Base-by-base conservation (phyloP, 92 coral and sea anemone species). In the Hydrozoanthus gracilis region DNA sequence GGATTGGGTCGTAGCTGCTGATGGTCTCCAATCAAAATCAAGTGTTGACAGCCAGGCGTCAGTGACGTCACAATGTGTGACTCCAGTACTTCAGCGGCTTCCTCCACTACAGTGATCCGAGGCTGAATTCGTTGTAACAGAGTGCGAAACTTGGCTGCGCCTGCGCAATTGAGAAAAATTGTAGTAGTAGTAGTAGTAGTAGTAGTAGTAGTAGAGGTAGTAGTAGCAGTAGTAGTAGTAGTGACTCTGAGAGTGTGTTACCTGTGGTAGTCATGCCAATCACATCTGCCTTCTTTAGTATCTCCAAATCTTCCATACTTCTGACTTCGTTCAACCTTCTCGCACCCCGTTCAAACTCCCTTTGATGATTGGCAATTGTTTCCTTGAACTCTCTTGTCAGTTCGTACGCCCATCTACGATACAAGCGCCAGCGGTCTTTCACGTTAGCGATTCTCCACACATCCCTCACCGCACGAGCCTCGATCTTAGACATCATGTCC, bases 191-290 rank as follows among this genome's bases (percentile, higher is more conserved):
- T 4, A 54, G 8, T 54, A 54, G 60, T 27, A 27, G 39, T 27
- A 27, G 39, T 2, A 27, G 17, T 7, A 62, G 17, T 62, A 11
- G 6, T 18, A 62, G 68, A 0, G 2, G 39, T 27, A 27, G 39
- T 27, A 27, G 39, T 27, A 27, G 39, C 2, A 27, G 39, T 27
- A 27, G 39, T 27, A 27, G 39, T 27, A 27, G 39, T 27, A 27
- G 39, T 27, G 39, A 27, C 39, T 27, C 39, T 0, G 39, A 27
- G 39, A 27, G 39, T 27, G 39, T 27, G 39, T 27, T 88, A 92
- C 98, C 98, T 73, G 98, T 95, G 6, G 98, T 95, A 75, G 98
- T 95, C 98, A 95, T 92, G 20, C 98, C 98, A 79, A 95, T 95
- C 20, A 95, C 94, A 46, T 88, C 90, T 8, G 98, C 96, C 0